Percentiles rank a stretch among this genome's conserved stretches.
These are phyloP conservation scores for Drosophila micromelanica DNA, from an alignment of 1,140 invertebrate species.

Conservation along the genomic window DNA sequence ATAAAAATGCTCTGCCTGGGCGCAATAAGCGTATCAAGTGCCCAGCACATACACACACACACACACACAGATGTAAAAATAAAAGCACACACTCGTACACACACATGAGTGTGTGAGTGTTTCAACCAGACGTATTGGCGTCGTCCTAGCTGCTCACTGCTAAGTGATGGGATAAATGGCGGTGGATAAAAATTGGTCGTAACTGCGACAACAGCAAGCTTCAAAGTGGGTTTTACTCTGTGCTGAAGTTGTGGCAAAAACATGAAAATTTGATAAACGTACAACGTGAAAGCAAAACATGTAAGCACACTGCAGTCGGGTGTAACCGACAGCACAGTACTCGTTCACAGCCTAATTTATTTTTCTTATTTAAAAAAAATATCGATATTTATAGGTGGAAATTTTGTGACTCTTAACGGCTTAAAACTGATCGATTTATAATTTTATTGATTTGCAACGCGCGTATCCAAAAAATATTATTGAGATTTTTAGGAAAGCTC, in stretches of 20 bases:
- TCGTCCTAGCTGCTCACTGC: slow-evolving; percentile 54
- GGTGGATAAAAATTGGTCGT: slow-evolving; percentile 78
- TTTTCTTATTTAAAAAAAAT: too few relatives aligned
- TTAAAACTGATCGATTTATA: too few relatives aligned
- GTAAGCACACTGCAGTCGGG: too few relatives aligned
- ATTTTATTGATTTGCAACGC: too few relatives aligned
- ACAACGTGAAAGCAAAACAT: slow-evolving; percentile 4
- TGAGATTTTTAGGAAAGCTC: too few relatives aligned
- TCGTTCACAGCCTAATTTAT: too few relatives aligned
- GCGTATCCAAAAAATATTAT: too few relatives aligned
- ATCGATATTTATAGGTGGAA: too few relatives aligned
- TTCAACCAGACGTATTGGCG: slow-evolving; percentile 47
- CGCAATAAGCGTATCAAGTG: slow-evolving; percentile 82
- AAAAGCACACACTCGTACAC: slow-evolving; percentile 10
- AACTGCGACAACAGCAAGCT: slow-evolving; percentile 51
- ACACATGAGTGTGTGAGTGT: slow-evolving; percentile 6
- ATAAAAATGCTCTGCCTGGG: slow-evolving; percentile 71
- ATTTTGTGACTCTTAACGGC: too few relatives aligned
- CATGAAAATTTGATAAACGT: slow-evolving; percentile 81
- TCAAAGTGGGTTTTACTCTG: slow-evolving; percentile 10
- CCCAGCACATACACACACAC: slow-evolving; percentile 41
- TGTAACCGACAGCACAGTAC: too few relatives aligned
- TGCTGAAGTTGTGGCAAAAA: slow-evolving; percentile 42
- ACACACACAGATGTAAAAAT: slow-evolving; percentile 18
- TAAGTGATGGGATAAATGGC: slow-evolving; percentile 81